Base-by-base conservation (phyloP, 2,113 vertebrate genomes). In the Promerops cafer region DNA sequence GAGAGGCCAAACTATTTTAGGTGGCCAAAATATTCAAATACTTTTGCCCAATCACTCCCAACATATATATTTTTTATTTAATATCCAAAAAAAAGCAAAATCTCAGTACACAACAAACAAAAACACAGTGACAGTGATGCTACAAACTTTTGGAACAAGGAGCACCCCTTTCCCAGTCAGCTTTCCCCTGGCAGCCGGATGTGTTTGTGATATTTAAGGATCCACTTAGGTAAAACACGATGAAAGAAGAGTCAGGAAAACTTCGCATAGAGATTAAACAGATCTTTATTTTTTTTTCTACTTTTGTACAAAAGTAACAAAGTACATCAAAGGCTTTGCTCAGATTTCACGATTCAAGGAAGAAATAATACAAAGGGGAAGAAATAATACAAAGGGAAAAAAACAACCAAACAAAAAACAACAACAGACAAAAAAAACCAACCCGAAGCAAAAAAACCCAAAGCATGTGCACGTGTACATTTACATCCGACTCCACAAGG, bases 71-170 rank as follows among this genome's bases (percentile, higher is more conserved):
- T 42, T 91, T 88, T 69, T 37, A 65, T 88, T 77, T 66, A 28
- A 87, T 78, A 74, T 14, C 11, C 28, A 74, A 21, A 59, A 21
- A 59, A 47, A 78, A 71, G 5, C 64, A 59, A 82, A 88, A 86
- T 49, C n/a, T 59, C 50, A 37, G 56, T 35, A 40, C 17, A 40
- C 18, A 44, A 79, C 66, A 69, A 82, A 56, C 12, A 39, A 49
- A 69, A 65, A 42, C 0, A 28, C 0, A 1, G n/a, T 7, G 42
- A 11, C 6, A 47, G 15, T 0, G 2, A 44, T 39, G 42, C 22
- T 8, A 7, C 15, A 57, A 42, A 47, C 7, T 19, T 56, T 11
- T 19, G 27, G 28, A 81, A 56, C 3, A 40, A 56, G 61, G 6
- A 69, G 22, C 33, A 52, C 3, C 33, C 53, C 35, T 49, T 59